These are phyloP conservation scores for Periphyllus acericola DNA, from an alignment of 2,888 invertebrate species.

Conservation along the genomic window DNA sequence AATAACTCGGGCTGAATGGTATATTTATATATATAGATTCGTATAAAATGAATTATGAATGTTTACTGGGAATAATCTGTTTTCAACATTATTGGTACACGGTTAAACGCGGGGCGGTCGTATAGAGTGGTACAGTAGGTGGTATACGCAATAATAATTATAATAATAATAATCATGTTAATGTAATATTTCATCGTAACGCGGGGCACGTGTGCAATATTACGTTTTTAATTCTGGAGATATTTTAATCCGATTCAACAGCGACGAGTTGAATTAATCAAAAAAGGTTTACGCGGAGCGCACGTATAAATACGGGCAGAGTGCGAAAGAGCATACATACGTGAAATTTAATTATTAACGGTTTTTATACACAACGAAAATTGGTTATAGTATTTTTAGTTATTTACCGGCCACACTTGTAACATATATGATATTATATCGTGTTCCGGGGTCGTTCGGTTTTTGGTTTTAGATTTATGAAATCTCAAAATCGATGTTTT, in stretches of 20 bases:
- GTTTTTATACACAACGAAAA: not conserved
- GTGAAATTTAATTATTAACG: conserved; percentile 29
- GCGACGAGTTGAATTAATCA: conserved; percentile 48
- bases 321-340: not conserved
- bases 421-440: not conserved
- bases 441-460: not conserved
- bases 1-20: not conserved
- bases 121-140: too few relatives aligned
- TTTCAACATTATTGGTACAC: conserved; percentile 6
- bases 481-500: not conserved
- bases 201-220: not conserved
- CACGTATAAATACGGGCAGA: not conserved
- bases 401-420: not conserved
- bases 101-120: not conserved
- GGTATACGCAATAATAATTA: too few relatives aligned
- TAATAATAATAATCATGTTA: conserved; percentile 36
- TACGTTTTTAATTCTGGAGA: conserved; percentile 28
- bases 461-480: not conserved
- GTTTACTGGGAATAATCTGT: conserved; percentile 40
- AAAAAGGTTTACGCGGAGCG: conserved; percentile 26
- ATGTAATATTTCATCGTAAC: conserved; percentile 31
- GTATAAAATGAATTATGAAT: conserved; percentile 37
- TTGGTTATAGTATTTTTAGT: not conserved
- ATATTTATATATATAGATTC: too few relatives aligned
- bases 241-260: conserved; percentile 48